A percentile compares a stretch with the other conserved stretches of the same genome.
phyloP scores from a whole-genome alignment of 2,113 vertebrate genomes.

The Capreolus pygargus region DNA sequence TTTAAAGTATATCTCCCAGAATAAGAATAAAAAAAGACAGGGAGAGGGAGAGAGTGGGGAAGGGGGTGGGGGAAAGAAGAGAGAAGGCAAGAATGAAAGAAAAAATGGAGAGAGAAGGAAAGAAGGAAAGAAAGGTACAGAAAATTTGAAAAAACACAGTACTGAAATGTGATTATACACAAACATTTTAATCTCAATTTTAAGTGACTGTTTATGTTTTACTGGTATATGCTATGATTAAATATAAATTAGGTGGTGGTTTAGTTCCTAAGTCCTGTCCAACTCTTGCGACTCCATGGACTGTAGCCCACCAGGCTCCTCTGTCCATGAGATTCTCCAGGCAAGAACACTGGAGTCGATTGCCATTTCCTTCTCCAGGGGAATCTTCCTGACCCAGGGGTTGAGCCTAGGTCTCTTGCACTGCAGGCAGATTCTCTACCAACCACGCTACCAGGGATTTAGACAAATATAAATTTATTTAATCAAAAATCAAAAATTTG shows the following conservation, averaged over 20 bases:
- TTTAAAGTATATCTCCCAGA: neutral
- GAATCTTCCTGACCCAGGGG: neutral
- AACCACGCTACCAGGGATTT: neutral
- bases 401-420: neutral
- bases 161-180: neutral
- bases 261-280: neutral
- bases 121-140: neutral
- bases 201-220: neutral
- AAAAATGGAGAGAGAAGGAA: neutral
- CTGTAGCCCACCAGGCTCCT: neutral
- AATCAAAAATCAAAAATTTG: neutral
- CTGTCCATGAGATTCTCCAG: neutral
- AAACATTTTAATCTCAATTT: neutral
- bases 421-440: neutral
- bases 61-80: neutral
- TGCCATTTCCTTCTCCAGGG: neutral
- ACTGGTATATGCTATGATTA: neutral
- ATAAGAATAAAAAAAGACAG: neutral
- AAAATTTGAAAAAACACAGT: neutral
- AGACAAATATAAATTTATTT: neutral
- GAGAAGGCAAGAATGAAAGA: neutral
- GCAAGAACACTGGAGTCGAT: neutral
- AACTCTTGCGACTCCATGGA: neutral
- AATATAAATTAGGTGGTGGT: neutral
- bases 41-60: neutral